Evolutionary conservation across 37 sponge, comb jelly and placozoan species (phyloP), one percentile per base, ranked within the genome.

Genomic region (Oopsacas minuta): DNA sequence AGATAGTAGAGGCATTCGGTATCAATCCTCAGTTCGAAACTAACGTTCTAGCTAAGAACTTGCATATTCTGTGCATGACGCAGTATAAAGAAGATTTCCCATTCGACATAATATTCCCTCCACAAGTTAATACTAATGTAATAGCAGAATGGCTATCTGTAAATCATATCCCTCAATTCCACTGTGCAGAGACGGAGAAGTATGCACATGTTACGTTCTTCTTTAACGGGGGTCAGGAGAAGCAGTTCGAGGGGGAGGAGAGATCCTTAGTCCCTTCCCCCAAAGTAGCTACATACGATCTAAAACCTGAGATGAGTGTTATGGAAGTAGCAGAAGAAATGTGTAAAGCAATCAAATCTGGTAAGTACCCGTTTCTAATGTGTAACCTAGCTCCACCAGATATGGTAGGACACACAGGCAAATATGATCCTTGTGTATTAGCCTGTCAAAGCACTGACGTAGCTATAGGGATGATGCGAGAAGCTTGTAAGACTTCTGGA

Each of bases 371-470:
- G 0, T 91, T 96, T 87, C 87, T 94, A 38, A 96, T 96, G 97
- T 96, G 97, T 39, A 96, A 96, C 90, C 92, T 96, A 88, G 97
- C 97, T 30, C 97, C 97, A n/a, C 97, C 97, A 36, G 97, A 96
- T 88, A 96, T 96, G 97, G 97, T 96, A 53, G 97, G 97, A 17
- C 97, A 96, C 91, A 96, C 97, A 37, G 97, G 97, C 0, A 90
- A 90, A 84, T 96, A 96, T 69, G 93, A 96, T 46, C 87, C 94
- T 0, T 87, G 94, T 17, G 88, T 96, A 25, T 23, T 84, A 0
- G 97, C 97, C 23, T 96, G 97, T 81, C 82, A 83, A 25, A 95
- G 90, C 36, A 96, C 97, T 89, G 93, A 94, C 52, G 37, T 35
- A 35, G 91, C 90, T 36, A 96, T 96, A 83, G 97, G 97, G 36